A percentile compares a stretch with the other conserved stretches of the same genome.
These are phyloP conservation scores for Brachionus asplanchnoidis DNA, from an alignment of 1,140 invertebrate species.

Conservation along the genomic window DNA sequence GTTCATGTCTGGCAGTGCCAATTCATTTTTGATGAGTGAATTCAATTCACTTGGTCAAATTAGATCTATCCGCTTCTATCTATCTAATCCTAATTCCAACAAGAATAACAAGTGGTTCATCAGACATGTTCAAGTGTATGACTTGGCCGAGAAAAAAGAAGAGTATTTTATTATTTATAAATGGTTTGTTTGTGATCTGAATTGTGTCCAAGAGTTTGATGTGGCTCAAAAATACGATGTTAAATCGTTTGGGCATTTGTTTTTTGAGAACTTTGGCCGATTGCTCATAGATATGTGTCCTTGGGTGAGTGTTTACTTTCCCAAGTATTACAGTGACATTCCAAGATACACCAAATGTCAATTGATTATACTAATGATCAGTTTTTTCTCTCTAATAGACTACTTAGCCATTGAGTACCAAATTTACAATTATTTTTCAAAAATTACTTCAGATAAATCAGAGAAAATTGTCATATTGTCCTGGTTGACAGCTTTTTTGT, in stretches of 20 bases:
- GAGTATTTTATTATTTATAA: conserved; percentile 10
- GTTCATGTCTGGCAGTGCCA: neutral
- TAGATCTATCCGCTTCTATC: neutral
- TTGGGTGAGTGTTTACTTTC: neutral
- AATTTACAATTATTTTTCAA: neutral
- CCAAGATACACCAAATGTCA: neutral
- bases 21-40: neutral
- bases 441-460: neutral
- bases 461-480: neutral
- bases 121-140: neutral
- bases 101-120: neutral
- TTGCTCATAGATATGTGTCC: neutral
- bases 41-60: conserved; percentile 8
- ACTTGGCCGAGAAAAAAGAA: neutral
- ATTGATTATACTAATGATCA: neutral
- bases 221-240: neutral
- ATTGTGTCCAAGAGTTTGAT: neutral
- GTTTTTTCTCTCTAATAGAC: neutral
- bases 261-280: neutral
- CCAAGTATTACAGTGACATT: conserved; percentile 9
- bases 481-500: neutral
- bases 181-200: neutral
- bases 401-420: neutral
- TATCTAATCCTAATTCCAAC: neutral
- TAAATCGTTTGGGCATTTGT: conserved; percentile 8